Percentiles rank a stretch among this genome's conserved stretches.
Evolutionary conservation across 2,888 invertebrate genomes (phyloP).

Genomic region (Tetragnatha montana): DNA sequence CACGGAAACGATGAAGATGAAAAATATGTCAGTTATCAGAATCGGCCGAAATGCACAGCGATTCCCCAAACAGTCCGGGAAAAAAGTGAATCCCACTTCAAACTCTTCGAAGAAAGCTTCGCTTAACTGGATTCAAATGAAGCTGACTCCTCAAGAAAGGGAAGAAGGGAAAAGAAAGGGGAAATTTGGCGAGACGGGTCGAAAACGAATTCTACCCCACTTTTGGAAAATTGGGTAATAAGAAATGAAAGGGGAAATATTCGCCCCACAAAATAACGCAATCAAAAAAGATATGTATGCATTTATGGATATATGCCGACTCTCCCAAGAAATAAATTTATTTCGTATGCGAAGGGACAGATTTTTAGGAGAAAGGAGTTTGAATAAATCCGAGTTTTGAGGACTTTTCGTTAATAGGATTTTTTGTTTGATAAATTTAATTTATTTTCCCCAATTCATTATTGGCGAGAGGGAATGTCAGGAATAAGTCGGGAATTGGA

Average conservation of each 20-base stretch:
- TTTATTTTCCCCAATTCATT: not conserved
- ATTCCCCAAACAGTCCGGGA: not conserved
- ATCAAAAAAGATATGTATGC: not conserved
- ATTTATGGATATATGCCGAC: not conserved
- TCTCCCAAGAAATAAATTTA: not conserved
- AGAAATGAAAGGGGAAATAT: not conserved
- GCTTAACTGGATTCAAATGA: constrained; percentile 3
- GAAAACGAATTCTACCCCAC: constrained; percentile 3
- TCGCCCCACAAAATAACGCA: not conserved
- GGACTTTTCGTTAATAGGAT: constrained; percentile 21
- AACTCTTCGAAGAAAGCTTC: not conserved
- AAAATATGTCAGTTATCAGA: not conserved
- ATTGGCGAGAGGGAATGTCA: not conserved
- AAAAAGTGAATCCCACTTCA: not conserved
- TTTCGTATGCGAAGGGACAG: not conserved
- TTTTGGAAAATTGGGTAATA: constrained; percentile 1
- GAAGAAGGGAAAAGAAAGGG: not conserved
- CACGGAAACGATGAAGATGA: not conserved
- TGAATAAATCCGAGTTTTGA: not conserved
- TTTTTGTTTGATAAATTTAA: not conserved
- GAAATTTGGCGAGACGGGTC: constrained; percentile 7
- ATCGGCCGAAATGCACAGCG: not conserved
- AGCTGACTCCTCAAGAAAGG: not conserved
- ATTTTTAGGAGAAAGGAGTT: not conserved
- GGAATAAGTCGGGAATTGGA: not conserved